Evolutionary conservation across 2,888 invertebrate species (phyloP).

Genomic region (Stegana nigrithorax): DNA sequence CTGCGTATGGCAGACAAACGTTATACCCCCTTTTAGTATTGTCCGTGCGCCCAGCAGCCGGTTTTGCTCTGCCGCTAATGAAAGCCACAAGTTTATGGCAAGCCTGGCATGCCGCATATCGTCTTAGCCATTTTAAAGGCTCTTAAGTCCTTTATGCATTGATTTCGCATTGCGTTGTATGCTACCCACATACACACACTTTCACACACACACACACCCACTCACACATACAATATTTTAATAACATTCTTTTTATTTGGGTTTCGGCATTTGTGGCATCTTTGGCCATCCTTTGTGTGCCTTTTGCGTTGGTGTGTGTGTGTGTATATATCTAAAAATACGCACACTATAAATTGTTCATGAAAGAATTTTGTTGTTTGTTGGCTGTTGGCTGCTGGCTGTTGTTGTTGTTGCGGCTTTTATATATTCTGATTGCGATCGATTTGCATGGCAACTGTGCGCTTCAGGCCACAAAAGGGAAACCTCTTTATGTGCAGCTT

Average conservation of each 20-base stretch:
- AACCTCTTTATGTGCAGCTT: no score
- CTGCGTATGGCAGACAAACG: not conserved
- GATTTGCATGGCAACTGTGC: no score
- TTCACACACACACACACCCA: not conserved
- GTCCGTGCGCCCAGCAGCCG: not conserved
- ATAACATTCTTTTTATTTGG: conserved; percentile 45
- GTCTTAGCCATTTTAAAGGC: conserved; percentile 51
- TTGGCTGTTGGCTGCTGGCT: conserved; percentile 32
- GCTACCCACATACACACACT: conserved; percentile 12
- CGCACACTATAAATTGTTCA: no score
- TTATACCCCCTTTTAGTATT: not conserved
- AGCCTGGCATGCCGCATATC: conserved; percentile 46
- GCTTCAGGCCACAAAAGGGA: no score
- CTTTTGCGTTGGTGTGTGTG: conserved; percentile 56
- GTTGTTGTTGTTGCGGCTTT: conserved; percentile 34
- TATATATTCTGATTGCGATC: no score
- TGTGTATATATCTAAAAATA: no score
- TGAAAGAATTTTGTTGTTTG: conserved; percentile 58
- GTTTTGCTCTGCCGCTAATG: conserved; percentile 27
- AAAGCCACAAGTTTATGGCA: conserved; percentile 51
- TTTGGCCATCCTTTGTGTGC: conserved; percentile 49
- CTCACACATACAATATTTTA: conserved; percentile 34
- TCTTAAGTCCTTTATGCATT: conserved; percentile 45
- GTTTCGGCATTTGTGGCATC: conserved; percentile 53
- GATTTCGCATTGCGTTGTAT: conserved; percentile 41